phyloP scores from a whole-genome alignment of 2,888 invertebrate genomes.

The Rhyacophila evoluta region DNA sequence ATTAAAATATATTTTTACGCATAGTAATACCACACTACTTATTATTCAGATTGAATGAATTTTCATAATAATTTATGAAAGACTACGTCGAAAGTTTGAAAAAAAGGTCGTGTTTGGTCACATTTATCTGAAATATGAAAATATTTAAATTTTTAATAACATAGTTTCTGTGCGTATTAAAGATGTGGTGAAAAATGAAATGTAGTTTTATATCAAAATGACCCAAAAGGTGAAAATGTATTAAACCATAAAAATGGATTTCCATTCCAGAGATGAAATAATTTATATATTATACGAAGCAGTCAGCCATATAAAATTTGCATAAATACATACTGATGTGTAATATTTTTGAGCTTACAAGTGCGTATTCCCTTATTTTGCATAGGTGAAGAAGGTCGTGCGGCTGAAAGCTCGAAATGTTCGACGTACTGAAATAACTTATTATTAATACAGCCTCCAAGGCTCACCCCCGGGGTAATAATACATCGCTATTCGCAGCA shows the following conservation, averaged over 20 bases:
- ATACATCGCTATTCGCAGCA: neutral
- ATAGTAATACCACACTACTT: no score
- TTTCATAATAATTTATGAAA: no score
- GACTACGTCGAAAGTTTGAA: no score
- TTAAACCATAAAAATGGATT: neutral
- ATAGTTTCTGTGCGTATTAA: no score
- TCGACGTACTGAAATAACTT: constrained; percentile 28
- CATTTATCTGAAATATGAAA: no score
- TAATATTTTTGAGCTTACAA: constrained; percentile 22
- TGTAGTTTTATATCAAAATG: neutral
- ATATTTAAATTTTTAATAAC: no score
- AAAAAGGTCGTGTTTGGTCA: no score
- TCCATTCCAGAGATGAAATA: neutral
- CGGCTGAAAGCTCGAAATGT: neutral
- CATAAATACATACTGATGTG: constrained; percentile 19
- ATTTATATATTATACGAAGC: neutral
- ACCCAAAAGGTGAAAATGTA: neutral
- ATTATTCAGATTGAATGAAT: no score
- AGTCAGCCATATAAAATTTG: constrained; percentile 2
- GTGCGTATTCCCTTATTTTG: constrained; percentile 19
- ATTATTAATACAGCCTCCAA: constrained; percentile 28
- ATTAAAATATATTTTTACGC: no score
- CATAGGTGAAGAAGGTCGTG: constrained; percentile 29
- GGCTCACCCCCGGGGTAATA: constrained; percentile 20
- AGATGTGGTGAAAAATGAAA: no score